Evolutionary conservation across 2,888 invertebrate genomes (phyloP).

Genomic region (Palloptera scutellata): DNA sequence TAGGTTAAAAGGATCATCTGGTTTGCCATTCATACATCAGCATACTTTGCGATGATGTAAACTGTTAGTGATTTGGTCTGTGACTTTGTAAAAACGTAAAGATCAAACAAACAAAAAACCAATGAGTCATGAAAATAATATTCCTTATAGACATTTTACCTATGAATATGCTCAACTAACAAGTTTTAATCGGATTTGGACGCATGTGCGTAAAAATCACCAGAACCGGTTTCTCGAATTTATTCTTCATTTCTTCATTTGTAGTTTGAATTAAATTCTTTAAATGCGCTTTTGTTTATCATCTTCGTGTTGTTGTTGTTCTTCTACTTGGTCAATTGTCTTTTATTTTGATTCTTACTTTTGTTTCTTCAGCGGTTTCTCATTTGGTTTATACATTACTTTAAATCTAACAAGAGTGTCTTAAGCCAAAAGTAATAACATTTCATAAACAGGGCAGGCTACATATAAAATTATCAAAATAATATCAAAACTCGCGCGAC

Average conservation of each 20-base stretch:
- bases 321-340: too few relatives aligned
- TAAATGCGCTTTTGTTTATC: too few relatives aligned
- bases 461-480: conserved; percentile 15
- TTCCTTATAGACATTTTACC: conserved; percentile 1
- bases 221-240: conserved; percentile 32
- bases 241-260: too few relatives aligned
- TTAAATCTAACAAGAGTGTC: too few relatives aligned
- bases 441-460: conserved; percentile 19
- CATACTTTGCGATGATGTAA: conserved; percentile 16
- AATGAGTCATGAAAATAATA: conserved; percentile 11
- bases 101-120: background rate
- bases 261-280: too few relatives aligned
- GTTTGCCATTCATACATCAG: too few relatives aligned
- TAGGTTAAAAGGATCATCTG: too few relatives aligned
- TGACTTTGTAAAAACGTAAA: too few relatives aligned
- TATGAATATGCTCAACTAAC: background rate
- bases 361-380: too few relatives aligned
- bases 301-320: too few relatives aligned
- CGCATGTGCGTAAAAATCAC: conserved; percentile 55
- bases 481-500: background rate
- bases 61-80: background rate
- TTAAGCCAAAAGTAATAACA: background rate
- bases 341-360: too few relatives aligned
- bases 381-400: too few relatives aligned
- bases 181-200: conserved; percentile 54